phyloP scores from a whole-genome alignment of 2,113 vertebrate genomes.

The Rhegmatorhina hoffmannsi region DNA sequence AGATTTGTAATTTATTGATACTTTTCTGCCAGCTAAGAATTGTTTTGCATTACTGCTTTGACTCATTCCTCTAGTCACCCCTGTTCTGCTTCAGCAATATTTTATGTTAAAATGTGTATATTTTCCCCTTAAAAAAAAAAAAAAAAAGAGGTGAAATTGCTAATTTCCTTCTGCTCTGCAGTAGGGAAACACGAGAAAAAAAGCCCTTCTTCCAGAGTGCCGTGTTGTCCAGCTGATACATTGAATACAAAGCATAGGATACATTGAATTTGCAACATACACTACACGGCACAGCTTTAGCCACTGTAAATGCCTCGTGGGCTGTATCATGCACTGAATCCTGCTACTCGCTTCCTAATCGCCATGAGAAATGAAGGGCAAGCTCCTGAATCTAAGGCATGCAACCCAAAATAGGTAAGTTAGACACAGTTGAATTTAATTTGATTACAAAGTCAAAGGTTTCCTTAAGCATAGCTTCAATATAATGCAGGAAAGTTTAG shows the following conservation, averaged over 20 bases:
- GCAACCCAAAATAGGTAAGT: slow-evolving; percentile 44
- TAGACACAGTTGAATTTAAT: slow-evolving; percentile 15
- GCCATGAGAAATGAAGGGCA: slow-evolving; percentile 29
- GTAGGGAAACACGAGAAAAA: not conserved
- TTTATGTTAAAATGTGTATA: not conserved
- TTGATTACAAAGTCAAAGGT: slow-evolving; percentile 23
- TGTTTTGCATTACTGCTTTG: not conserved
- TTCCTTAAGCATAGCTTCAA: slow-evolving; percentile 42
- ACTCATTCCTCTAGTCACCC: not conserved
- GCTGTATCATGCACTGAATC: slow-evolving; percentile 45
- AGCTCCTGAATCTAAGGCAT: slow-evolving; percentile 48
- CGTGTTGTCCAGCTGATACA: not conserved
- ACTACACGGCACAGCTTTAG: slow-evolving; percentile 2
- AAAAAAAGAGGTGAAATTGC: not conserved
- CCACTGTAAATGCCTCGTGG: slow-evolving; percentile 5
- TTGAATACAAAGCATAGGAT: not conserved
- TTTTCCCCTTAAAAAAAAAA: not conserved
- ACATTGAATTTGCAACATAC: slow-evolving; percentile 3
- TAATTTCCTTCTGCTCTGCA: slow-evolving; percentile 17
- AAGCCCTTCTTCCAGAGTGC: not conserved
- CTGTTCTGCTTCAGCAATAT: not conserved
- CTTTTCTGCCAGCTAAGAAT: not conserved
- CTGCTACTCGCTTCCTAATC: not conserved
- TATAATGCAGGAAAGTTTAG: slow-evolving; percentile 42
- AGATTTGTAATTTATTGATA: slow-evolving; percentile 48